Evolutionary conservation across 2,797 vertebrate species (phyloP).

Genomic region (Morelia viridis): DNA sequence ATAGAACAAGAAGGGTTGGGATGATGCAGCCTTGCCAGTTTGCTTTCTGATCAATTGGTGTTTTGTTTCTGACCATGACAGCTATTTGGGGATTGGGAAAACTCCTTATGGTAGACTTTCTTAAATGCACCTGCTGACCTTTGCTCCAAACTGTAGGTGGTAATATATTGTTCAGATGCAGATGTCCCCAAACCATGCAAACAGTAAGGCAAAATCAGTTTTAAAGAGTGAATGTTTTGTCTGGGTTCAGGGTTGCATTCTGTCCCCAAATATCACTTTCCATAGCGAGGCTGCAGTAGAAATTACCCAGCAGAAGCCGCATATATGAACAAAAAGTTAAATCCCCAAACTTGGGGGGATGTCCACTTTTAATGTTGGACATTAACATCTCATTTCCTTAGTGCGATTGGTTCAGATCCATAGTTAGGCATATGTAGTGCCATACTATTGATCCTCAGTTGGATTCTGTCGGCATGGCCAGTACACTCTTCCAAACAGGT

Average conservation of each 20-base stretch:
- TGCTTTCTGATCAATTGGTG: too few species aligned
- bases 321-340: not conserved
- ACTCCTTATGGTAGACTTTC: not conserved
- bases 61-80: too few species aligned
- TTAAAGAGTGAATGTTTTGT: not conserved
- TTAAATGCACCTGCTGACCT: not conserved
- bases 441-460: not conserved
- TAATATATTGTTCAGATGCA: not conserved
- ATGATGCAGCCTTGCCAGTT: too few species aligned
- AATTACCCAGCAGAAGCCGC: not conserved
- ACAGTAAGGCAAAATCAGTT: not conserved
- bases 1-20: too few species aligned
- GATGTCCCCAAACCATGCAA: not conserved
- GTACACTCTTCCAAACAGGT: not conserved
- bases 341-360: not conserved
- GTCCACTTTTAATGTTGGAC: not conserved
- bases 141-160: not conserved
- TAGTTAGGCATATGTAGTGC: not conserved
- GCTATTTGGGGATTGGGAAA: not conserved
- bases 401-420: not conserved
- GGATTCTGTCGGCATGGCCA: not conserved
- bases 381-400: not conserved
- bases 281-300: not conserved
- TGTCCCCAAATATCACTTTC: not conserved
- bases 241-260: not conserved